Evolutionary conservation across 2,888 invertebrate genomes (phyloP).

Genomic region (Uloborus plumipes): DNA sequence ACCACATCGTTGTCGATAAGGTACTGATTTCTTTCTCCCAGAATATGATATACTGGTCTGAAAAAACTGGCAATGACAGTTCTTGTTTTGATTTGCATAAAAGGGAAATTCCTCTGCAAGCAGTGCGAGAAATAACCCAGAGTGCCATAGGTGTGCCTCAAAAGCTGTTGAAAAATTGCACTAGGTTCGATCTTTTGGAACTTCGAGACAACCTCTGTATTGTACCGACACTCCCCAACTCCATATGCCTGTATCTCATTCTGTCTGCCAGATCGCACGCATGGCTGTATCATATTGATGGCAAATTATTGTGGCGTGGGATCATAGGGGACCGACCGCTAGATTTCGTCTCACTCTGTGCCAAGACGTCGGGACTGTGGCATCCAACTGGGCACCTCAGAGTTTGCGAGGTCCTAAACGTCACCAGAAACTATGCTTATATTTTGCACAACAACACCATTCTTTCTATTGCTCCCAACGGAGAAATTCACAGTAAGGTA

Average conservation of each 20-base stretch:
- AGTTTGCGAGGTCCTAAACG: slow-evolving; percentile 43
- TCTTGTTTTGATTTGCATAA: slow-evolving; percentile 36
- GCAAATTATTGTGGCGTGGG: slow-evolving; percentile 51
- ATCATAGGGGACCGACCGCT: slow-evolving; percentile 37
- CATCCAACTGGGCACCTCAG: slow-evolving; percentile 27
- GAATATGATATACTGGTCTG: slow-evolving; percentile 57
- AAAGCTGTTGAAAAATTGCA: slow-evolving; percentile 48
- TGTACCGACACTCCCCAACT: slow-evolving; percentile 53
- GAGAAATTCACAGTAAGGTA: slow-evolving; percentile 41
- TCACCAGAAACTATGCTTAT: slow-evolving; percentile 42
- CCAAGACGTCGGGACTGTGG: slow-evolving; percentile 51
- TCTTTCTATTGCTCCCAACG: slow-evolving; percentile 40
- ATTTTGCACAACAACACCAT: slow-evolving; percentile 43
- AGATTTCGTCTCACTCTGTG: slow-evolving; percentile 54
- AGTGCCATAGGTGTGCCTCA: slow-evolving; percentile 55
- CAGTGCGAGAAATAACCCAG: slow-evolving; percentile 54
- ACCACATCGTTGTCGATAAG: slow-evolving; percentile 12
- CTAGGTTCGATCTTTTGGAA: slow-evolving; percentile 35
- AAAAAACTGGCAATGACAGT: slow-evolving; percentile 25
- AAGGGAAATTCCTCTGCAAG: slow-evolving; percentile 42
- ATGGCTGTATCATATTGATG: slow-evolving; percentile 52
- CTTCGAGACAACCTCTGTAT: slow-evolving; percentile 50
- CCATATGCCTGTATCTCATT: slow-evolving; percentile 43
- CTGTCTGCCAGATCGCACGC: slow-evolving; percentile 50
- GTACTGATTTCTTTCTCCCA: slow-evolving; percentile 47